A percentile compares a stretch with the other conserved stretches of the same genome.
phyloP scores from a whole-genome alignment of 2,888 invertebrate genomes.

The Rhamphomyia laevipes region DNA sequence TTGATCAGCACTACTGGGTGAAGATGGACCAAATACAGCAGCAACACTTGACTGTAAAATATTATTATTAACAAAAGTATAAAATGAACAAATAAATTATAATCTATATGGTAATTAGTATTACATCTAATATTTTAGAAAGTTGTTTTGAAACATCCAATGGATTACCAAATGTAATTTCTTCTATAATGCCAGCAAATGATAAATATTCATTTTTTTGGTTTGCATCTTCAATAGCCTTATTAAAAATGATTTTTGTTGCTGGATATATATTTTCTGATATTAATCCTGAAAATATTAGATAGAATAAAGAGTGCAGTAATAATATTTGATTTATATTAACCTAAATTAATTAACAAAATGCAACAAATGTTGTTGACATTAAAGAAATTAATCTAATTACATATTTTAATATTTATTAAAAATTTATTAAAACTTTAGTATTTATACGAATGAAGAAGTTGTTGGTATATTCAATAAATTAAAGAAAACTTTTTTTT shows the following conservation, averaged over 20 bases:
- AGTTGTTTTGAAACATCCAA: slow-evolving; percentile 41
- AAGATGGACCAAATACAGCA: slow-evolving; percentile 73
- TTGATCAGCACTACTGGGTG: slow-evolving; percentile 53
- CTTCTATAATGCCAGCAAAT: slow-evolving; percentile 20
- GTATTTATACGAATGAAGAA: too few species aligned
- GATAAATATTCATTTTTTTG: slow-evolving; percentile 23
- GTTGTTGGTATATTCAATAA: too few species aligned
- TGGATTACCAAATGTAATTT: slow-evolving; percentile 42
- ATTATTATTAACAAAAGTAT: not conserved
- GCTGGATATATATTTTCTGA: slow-evolving; percentile 7
- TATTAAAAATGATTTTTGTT: slow-evolving; percentile 24
- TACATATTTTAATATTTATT: too few species aligned
- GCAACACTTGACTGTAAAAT: slow-evolving; percentile 50
- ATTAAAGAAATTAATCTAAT: too few species aligned
- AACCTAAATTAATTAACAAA: too few species aligned
- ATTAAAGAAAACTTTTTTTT: too few species aligned
- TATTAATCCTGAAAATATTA: slow-evolving; percentile 9
- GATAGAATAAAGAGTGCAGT: too few species aligned
- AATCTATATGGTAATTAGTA: not conserved
- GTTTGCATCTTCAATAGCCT: slow-evolving; percentile 30
- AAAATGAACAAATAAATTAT: not conserved
- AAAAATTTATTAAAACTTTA: too few species aligned
- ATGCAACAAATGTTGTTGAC: too few species aligned
- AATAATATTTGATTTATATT: too few species aligned
- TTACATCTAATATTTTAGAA: slow-evolving; percentile 44